These are phyloP conservation scores for Palythoa grandiflora DNA, from an alignment of 92 coral and sea anemone genomes.

Conservation along the genomic window DNA sequence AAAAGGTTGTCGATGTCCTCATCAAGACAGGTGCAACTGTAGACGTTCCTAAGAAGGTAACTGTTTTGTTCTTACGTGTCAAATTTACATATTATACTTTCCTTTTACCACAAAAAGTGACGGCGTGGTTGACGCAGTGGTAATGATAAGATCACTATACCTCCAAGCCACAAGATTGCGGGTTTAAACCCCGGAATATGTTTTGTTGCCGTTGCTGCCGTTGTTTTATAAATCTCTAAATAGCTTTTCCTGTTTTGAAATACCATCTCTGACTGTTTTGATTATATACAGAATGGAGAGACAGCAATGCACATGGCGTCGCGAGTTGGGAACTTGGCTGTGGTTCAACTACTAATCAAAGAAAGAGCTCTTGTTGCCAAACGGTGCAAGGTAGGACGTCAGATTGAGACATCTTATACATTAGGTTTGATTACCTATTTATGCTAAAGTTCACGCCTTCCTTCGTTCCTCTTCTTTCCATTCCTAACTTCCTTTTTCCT, in stretches of 20 bases:
- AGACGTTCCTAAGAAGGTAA: constrained; percentile 79
- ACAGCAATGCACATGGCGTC: constrained; percentile 97
- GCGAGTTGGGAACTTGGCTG: constrained; percentile 80
- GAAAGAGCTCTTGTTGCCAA: constrained; percentile 91
- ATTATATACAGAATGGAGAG: constrained; percentile 77
- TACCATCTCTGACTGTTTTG: not conserved
- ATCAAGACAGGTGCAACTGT: constrained; percentile 90
- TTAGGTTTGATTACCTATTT: not conserved
- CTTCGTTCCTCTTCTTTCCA: no score
- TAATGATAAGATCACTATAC: no score
- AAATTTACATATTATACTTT: not conserved
- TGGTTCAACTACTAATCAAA: constrained; percentile 77
- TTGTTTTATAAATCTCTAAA: not conserved
- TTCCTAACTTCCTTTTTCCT: no score
- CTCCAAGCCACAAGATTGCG: not conserved
- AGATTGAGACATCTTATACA: not conserved
- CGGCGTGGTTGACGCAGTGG: no score
- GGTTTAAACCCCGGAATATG: no score
- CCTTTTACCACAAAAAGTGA: not conserved
- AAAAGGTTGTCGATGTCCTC: constrained; percentile 86
- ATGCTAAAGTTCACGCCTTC: no score
- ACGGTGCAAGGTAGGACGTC: constrained; percentile 70
- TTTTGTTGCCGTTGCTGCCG: no score
- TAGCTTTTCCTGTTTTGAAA: not conserved
- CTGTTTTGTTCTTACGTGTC: not conserved